Percentiles rank a stretch among this genome's conserved stretches.
phyloP scores from a whole-genome alignment of 2,888 invertebrate genomes.

The Stratiomys singularior region DNA sequence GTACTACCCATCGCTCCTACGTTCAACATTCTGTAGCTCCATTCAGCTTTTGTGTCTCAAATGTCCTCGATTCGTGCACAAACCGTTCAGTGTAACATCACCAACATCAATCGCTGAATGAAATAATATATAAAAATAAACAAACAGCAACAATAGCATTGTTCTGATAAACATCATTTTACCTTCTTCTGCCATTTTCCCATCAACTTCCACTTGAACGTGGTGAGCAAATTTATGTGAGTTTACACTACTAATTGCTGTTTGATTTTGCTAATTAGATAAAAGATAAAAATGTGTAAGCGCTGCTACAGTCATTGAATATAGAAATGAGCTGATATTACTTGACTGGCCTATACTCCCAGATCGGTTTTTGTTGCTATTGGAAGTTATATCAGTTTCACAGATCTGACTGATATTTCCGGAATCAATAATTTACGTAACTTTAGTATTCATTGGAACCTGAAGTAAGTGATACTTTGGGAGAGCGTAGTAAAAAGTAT shows the following conservation, averaged over 20 bases:
- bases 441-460: too few species aligned
- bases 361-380: background rate
- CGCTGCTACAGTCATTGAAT: background rate
- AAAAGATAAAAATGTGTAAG: constrained; percentile 18
- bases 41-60: too few species aligned
- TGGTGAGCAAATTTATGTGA: constrained; percentile 46
- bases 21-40: too few species aligned
- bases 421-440: constrained; percentile 31
- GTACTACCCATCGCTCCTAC: too few species aligned
- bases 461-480: too few species aligned
- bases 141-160: too few species aligned
- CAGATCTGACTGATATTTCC: constrained; percentile 34
- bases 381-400: background rate
- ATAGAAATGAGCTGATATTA: background rate
- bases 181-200: constrained; percentile 1
- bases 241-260: constrained; percentile 49
- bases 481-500: too few species aligned
- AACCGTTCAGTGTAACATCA: too few species aligned
- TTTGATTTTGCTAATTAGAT: constrained; percentile 49
- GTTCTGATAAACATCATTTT: too few species aligned
- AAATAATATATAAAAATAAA: too few species aligned
- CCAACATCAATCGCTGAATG: too few species aligned
- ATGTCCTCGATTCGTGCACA: too few species aligned
- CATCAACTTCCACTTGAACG: background rate
- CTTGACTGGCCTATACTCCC: background rate